Base-by-base conservation (phyloP, 2,113 vertebrate genomes). In the Megaptera novaeangliae region DNA sequence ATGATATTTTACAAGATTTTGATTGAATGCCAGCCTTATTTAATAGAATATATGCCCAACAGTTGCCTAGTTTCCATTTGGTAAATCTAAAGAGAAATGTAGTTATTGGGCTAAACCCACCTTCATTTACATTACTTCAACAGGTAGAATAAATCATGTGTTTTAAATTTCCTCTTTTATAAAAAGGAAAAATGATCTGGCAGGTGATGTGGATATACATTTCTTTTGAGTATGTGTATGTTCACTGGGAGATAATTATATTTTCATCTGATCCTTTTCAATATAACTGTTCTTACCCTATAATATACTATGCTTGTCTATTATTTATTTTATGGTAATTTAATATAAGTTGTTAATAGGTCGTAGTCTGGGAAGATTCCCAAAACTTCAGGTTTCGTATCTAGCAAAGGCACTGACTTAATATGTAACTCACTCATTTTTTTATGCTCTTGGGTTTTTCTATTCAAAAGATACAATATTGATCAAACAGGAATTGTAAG, bases 161-260 rank as follows among this genome's bases (percentile, higher is more conserved):
- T 88, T 96, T 96, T 92, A 96, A 96, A 97, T 98, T 98, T 98
- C 97, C 97, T 98, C 87, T 94, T 96, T 97, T 85, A 96, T 96
- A 95, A 81, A 91, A 96, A 88, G 12, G 80, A 96, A 94, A 98
- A 93, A 83, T 91, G 92, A 96, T 90, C 83, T 80, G 41, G 71
- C 94, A 96, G 78, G 80, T 93, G 91, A 96, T 57, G 23, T 71
- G 10, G 84, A 81, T 90, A 95, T 94, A 82, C 95, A 80, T 93
- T 97, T 95, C 71, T 94, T 93, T 91, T 84, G 92, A 92, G 75
- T 94, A 95, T 75, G 59, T 88, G 55, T 94, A 66, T 82, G 77
- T 96, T 98, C 96, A 94, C 88, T 85, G 91, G 39, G 68, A 98
- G 92, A 95, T 96, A 92, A 97, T 97, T 91, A 94, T 96, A 96